These are phyloP conservation scores for Colostygia pectinataria DNA, from an alignment of 2,888 invertebrate species.

Conservation along the genomic window DNA sequence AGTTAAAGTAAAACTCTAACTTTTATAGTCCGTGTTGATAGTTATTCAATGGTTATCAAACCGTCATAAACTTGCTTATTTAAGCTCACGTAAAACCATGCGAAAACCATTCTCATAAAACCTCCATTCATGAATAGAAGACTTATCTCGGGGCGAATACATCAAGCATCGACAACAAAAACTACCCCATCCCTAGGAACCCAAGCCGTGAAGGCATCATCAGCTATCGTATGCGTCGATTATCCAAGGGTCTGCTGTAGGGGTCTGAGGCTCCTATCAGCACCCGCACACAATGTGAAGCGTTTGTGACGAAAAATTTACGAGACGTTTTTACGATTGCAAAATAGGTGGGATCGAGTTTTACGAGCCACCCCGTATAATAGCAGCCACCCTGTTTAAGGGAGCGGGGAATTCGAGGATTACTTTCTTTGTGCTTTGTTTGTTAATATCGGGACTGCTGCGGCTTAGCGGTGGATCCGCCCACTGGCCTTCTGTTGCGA, in stretches of 20 bases:
- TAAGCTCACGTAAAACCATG: not conserved
- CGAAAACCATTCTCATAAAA: conserved; percentile 1
- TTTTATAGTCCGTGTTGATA: not conserved
- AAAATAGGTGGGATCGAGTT: conserved; percentile 74
- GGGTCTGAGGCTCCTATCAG: conserved; percentile 44
- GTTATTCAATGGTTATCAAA: not conserved
- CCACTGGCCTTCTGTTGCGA: not conserved
- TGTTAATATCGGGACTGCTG: conserved; percentile 37
- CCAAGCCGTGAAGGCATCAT: conserved; percentile 13
- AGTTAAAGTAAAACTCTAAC: no score
- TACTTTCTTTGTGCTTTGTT: conserved; percentile 37
- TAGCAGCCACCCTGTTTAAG: conserved; percentile 64
- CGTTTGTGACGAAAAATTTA: conserved; percentile 77
- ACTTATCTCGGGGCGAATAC: conserved; percentile 1
- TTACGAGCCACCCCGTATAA: conserved; percentile 67
- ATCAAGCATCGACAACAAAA: conserved; percentile 8
- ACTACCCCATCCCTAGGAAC: conserved; percentile 15
- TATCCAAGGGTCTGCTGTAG: conserved; percentile 18
- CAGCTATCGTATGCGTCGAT: conserved; percentile 26
- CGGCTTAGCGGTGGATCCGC: conserved; percentile 9
- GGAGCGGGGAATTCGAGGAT: conserved; percentile 36
- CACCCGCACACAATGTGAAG: conserved; percentile 62
- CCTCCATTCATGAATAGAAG: conserved; percentile 4
- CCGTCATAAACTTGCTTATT: not conserved
- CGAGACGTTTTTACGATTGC: conserved; percentile 75